Conservation (phyloP, 2,113 vertebrate species). For the Brachyhypopomus gauderio region DNA sequence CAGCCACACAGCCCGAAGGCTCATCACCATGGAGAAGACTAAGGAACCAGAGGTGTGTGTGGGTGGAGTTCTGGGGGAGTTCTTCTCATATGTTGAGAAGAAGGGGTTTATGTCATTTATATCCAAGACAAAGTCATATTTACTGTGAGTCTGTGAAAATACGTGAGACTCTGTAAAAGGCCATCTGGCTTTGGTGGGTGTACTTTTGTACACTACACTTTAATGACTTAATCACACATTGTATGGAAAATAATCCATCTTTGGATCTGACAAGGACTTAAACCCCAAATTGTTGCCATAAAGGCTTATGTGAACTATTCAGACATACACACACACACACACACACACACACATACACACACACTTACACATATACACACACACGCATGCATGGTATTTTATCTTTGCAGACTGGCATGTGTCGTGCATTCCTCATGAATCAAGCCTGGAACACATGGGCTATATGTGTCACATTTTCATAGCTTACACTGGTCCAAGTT, state of each 20-base stretch:
- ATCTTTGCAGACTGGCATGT: constrained; percentile 63
- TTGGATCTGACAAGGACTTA: constrained; percentile 71
- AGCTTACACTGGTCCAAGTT: background rate
- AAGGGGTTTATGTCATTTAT: too few relatives aligned
- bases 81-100: constrained; percentile 21
- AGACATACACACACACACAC: constrained; percentile 36
- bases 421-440: constrained; percentile 36
- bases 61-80: too few relatives aligned
- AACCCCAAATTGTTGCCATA: constrained; percentile 76
- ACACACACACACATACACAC: constrained; percentile 31
- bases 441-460: constrained; percentile 43
- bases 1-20: constrained; percentile 90
- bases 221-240: constrained; percentile 73
- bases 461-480: constrained; percentile 33
- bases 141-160: constrained; percentile 45
- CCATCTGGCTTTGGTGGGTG: constrained; percentile 73
- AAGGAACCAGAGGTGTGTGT: constrained; percentile 87
- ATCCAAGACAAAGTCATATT: constrained; percentile 4
- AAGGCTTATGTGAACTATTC: constrained; percentile 59
- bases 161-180: constrained; percentile 58
- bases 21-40: constrained; percentile 97
- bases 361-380: background rate
- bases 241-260: constrained; percentile 75
- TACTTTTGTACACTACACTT: constrained; percentile 68
- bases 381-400: constrained; percentile 51